phyloP scores from a whole-genome alignment of 2,113 vertebrate species.

The Rhodinocichla rosea region DNA sequence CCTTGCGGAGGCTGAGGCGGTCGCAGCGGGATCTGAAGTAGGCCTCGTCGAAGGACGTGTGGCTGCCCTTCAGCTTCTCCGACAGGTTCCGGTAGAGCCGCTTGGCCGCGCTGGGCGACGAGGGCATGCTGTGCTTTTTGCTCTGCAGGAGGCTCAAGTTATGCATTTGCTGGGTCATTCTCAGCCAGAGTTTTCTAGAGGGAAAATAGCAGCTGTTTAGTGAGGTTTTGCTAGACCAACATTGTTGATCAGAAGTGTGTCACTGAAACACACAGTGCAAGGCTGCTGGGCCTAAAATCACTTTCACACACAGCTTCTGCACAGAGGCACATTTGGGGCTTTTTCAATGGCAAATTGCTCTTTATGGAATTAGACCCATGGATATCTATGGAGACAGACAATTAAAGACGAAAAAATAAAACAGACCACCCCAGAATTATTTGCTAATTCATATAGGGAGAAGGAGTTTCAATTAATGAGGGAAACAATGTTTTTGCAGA shows the following conservation, averaged over 20 bases:
- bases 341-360: not conserved
- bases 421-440: not conserved
- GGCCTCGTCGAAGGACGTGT: conserved; percentile 90
- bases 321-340: accelerated
- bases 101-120: conserved; percentile 93
- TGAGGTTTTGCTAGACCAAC: not conserved
- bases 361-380: not conserved
- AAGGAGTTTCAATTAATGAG: not conserved
- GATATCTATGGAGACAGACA: not conserved
- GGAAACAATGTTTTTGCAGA: not conserved
- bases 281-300: not conserved
- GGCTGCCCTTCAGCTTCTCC: conserved; percentile 91
- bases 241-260: accelerated
- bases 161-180: conserved; percentile 96
- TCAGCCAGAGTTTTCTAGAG: conserved; percentile 72
- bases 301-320: not conserved
- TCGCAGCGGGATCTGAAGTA: conserved; percentile 88
- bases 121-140: conserved; percentile 82
- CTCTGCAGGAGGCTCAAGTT: conserved; percentile 86
- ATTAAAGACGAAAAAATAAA: not conserved
- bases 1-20: conserved; percentile 87
- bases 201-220: not conserved
- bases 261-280: accelerated
- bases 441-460: not conserved
- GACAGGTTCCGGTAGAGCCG: conserved; percentile 95